phyloP scores from a whole-genome alignment of 2,797 vertebrate species.

The Sebastes vulpes region DNA sequence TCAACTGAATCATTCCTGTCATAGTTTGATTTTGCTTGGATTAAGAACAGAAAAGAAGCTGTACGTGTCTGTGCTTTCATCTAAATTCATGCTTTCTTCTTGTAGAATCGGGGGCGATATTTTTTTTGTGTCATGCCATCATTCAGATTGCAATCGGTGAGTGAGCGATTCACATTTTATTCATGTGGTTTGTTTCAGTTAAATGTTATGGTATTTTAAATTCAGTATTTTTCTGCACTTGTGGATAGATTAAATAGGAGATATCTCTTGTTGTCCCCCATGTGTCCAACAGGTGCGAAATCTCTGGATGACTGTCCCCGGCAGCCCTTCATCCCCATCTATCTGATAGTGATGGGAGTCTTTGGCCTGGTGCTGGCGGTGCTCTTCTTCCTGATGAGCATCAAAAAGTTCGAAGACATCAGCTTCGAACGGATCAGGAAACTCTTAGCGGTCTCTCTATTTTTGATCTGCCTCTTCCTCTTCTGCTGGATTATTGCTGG shows the following conservation, averaged over 20 bases:
- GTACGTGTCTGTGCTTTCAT: background rate
- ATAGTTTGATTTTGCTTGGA: background rate
- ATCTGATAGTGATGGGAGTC: conserved; percentile 79
- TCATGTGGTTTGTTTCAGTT: background rate
- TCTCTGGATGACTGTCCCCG: conserved; percentile 77
- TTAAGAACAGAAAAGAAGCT: background rate
- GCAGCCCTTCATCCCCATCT: conserved; percentile 82
- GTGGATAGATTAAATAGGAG: too few species aligned
- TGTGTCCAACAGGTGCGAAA: conserved; percentile 59
- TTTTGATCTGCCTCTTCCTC: conserved; percentile 52
- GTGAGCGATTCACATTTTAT: conserved; percentile 14
- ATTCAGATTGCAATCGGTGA: conserved; percentile 80
- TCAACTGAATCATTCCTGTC: background rate
- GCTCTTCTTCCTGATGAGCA: background rate
- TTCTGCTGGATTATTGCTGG: conserved; percentile 83
- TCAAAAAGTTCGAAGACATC: too few species aligned
- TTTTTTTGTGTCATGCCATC: conserved; percentile 41
- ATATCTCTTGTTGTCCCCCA: background rate
- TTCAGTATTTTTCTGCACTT: too few species aligned
- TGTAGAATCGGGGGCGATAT: conserved; percentile 33
- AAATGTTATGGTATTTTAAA: background rate
- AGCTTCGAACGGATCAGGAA: too few species aligned
- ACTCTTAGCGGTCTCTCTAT: too few species aligned
- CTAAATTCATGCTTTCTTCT: background rate
- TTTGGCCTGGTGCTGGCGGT: conserved; percentile 55